Evolutionary conservation across 2,113 vertebrate species (phyloP).

Genomic region (Polypterus senegalus): DNA sequence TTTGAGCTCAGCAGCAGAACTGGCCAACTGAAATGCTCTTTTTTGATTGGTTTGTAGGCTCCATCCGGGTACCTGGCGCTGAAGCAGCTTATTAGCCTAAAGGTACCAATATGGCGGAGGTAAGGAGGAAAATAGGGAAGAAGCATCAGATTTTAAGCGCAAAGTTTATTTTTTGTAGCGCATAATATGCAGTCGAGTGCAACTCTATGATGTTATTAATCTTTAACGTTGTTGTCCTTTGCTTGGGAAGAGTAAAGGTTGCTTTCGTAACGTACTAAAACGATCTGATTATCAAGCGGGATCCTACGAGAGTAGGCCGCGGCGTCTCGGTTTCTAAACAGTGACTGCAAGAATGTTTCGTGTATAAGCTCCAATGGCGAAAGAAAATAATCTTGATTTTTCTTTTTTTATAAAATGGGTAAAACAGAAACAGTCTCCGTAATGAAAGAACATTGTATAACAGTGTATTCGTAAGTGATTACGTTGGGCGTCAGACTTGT

Average conservation of each 20-base stretch:
- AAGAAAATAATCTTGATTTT: slow-evolving; percentile 13
- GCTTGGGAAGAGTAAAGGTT: slow-evolving; percentile 19
- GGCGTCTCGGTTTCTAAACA: slow-evolving; percentile 38
- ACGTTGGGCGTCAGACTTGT: too few species aligned
- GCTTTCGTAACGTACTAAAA: slow-evolving; percentile 24
- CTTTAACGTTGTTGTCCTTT: slow-evolving; percentile 24
- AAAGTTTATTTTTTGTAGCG: slow-evolving; percentile 25
- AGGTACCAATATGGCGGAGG: slow-evolving; percentile 98
- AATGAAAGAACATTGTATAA: too few species aligned
- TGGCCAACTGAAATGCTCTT: too few species aligned
- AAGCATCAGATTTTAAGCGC: slow-evolving; percentile 54
- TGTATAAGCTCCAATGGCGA: slow-evolving; percentile 34
- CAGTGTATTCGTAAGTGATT: too few species aligned
- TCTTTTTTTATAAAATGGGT: too few species aligned
- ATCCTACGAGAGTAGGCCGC: slow-evolving; percentile 66
- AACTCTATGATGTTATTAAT: slow-evolving; percentile 32
- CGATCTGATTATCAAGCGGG: slow-evolving; percentile 40
- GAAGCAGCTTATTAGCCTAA: slow-evolving; percentile 72
- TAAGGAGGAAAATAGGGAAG: slow-evolving; percentile 77
- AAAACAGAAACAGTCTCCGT: too few species aligned
- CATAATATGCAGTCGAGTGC: slow-evolving; percentile 22
- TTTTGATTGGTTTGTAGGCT: slow-evolving; percentile 63
- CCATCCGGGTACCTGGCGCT: slow-evolving; percentile 79
- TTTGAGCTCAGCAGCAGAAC: too few species aligned
- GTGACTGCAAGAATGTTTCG: slow-evolving; percentile 48